Conservation (phyloP, 2,797 vertebrate genomes). For the Urophycis tenuis region DNA sequence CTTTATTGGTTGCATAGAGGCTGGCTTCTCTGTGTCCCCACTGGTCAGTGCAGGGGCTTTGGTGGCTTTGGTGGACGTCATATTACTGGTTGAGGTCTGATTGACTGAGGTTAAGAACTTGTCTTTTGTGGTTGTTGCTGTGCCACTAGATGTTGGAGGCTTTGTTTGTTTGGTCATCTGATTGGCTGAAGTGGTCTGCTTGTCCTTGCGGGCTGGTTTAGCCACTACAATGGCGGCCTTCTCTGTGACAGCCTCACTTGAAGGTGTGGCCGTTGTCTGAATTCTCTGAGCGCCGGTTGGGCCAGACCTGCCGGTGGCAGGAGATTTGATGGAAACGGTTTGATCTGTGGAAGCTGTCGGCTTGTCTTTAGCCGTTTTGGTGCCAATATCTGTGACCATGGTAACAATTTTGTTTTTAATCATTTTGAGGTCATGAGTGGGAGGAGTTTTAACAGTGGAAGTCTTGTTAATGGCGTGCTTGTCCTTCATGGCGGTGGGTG, state of each 20-base stretch:
- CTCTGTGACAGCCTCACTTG: neutral
- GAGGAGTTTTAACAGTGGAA: neutral
- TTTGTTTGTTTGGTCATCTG: constrained; percentile 26
- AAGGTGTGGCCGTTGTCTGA: neutral
- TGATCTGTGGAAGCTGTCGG: constrained; percentile 13
- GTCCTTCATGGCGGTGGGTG: constrained; percentile 23
- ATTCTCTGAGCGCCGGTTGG: neutral
- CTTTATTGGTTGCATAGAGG: constrained; percentile 51
- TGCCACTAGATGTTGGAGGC: constrained; percentile 12
- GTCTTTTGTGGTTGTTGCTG: neutral
- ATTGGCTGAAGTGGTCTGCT: neutral
- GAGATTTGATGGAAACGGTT: constrained; percentile 16
- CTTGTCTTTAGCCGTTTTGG: constrained; percentile 1
- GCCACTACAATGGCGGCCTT: neutral
- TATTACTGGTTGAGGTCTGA: constrained; percentile 26
- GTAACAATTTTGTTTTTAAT: neutral
- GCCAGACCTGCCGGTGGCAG: neutral
- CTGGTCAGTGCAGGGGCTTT: constrained; percentile 1
- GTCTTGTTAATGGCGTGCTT: neutral
- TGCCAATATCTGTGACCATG: constrained; percentile 10
- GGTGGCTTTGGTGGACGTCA: constrained; percentile 41
- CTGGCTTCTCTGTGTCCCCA: constrained; percentile 26
- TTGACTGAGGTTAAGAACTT: constrained; percentile 16
- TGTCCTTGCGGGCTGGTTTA: neutral
- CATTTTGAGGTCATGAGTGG: neutral